A percentile compares a stretch with the other conserved stretches of the same genome.
Evolutionary conservation across 1,140 invertebrate species (phyloP).

Genomic region (Nylanderia fulva): DNA sequence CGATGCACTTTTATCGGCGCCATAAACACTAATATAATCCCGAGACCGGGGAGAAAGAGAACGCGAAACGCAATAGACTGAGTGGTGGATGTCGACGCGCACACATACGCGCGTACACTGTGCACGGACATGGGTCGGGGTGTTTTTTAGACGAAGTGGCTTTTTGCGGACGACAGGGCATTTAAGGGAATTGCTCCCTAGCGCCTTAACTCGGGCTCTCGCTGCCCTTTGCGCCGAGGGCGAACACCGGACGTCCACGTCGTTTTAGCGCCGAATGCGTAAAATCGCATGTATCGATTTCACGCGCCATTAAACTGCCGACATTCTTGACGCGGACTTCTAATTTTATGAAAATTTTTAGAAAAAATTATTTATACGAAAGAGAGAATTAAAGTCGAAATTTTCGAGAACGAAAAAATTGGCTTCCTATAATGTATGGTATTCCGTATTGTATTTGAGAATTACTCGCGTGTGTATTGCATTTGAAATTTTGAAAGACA

Average conservation of each 20-base stretch:
- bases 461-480: neutral
- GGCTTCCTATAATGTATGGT: neutral
- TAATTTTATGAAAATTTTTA: slow-evolving; percentile 38
- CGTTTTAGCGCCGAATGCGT: slow-evolving; percentile 56
- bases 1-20: slow-evolving; percentile 82
- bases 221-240: slow-evolving; percentile 72
- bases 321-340: neutral
- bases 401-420: neutral
- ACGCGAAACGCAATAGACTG: slow-evolving; percentile 81
- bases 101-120: slow-evolving; percentile 48
- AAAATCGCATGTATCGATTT: slow-evolving; percentile 60
- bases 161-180: slow-evolving; percentile 84
- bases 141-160: slow-evolving; percentile 84
- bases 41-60: slow-evolving; percentile 75
- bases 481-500: neutral
- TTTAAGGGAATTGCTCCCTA: slow-evolving; percentile 85
- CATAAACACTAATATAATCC: slow-evolving; percentile 85
- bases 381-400: neutral
- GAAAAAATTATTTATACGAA: neutral
- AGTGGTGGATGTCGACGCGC: slow-evolving; percentile 76
- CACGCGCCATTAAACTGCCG: slow-evolving; percentile 36
- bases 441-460: neutral
- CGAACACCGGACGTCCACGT: slow-evolving; percentile 48
- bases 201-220: slow-evolving; percentile 70
- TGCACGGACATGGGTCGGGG: slow-evolving; percentile 67